Conservation (phyloP, 2,113 vertebrate species). For the Pteropus alecto region DNA sequence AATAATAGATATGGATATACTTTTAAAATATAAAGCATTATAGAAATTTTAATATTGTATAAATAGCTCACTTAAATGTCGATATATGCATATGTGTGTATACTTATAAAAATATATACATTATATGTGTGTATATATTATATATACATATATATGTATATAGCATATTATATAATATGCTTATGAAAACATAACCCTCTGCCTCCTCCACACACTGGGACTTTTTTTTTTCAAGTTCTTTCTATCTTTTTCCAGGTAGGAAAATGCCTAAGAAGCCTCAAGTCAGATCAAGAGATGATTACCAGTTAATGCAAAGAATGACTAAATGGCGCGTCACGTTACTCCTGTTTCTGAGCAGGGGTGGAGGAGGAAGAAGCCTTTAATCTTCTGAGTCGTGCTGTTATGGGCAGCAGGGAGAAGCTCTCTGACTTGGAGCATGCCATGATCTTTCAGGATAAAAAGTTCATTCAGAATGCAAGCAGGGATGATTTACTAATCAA, state of each 20-base stretch:
- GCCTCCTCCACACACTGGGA: background rate
- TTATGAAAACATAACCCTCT: background rate
- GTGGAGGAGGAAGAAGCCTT: background rate
- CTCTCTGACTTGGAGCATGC: background rate
- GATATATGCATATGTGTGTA: background rate
- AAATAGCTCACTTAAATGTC: background rate
- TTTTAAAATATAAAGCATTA: background rate
- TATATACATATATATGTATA: background rate
- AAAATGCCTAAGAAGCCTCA: background rate
- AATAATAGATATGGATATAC: background rate
- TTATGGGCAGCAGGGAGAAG: background rate
- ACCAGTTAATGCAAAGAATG: background rate
- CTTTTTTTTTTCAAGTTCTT: background rate
- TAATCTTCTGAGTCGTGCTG: background rate
- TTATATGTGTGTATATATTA: background rate
- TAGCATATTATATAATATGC: background rate
- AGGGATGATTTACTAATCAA: background rate
- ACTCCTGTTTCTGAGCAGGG: background rate
- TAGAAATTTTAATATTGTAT: background rate
- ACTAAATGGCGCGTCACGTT: background rate
- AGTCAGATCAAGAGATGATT: background rate
- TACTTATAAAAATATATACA: background rate
- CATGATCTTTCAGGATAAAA: background rate
- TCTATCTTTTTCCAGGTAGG: background rate
- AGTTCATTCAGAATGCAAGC: background rate